A percentile compares a stretch with the other conserved stretches of the same genome.
These are phyloP conservation scores for Melanostoma scalare DNA, from an alignment of 2,888 invertebrate genomes.

Conservation along the genomic window DNA sequence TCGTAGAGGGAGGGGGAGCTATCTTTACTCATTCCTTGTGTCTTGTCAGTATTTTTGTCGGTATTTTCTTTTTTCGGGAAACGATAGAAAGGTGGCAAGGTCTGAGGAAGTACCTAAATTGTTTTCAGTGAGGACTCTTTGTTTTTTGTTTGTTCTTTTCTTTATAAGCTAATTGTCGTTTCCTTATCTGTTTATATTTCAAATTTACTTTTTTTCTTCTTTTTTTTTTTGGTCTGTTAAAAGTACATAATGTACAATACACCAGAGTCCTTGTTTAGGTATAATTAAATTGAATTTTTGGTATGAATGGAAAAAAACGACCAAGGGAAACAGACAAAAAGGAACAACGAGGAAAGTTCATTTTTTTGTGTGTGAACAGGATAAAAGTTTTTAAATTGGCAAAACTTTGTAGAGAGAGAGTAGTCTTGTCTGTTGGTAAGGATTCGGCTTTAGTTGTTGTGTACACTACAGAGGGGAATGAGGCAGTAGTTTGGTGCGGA, in stretches of 20 bases:
- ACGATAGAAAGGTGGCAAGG: constrained; percentile 33
- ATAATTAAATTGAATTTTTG: constrained; percentile 71
- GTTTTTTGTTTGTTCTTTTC: constrained; percentile 24
- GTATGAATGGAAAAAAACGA: constrained; percentile 49
- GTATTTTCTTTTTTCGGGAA: too few species aligned
- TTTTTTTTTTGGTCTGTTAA: constrained; percentile 49
- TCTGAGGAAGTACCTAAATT: constrained; percentile 31
- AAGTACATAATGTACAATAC: constrained; percentile 45
- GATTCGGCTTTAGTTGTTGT: constrained; percentile 18
- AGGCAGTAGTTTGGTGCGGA: constrained; percentile 36
- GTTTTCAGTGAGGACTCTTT: constrained; percentile 12
- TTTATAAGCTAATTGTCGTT: constrained; percentile 64
- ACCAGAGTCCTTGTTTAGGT: constrained; percentile 66
- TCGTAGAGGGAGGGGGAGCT: background rate
- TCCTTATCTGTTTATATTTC: constrained; percentile 58
- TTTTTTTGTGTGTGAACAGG: constrained; percentile 29
- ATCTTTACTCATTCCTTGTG: too few species aligned
- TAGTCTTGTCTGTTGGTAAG: too few species aligned
- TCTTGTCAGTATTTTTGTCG: constrained; percentile 3
- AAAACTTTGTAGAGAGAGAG: constrained; percentile 63
- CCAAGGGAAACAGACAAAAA: background rate
- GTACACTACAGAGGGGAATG: constrained; percentile 8
- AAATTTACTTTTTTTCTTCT: background rate
- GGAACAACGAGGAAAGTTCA: constrained; percentile 60
- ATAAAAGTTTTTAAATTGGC: constrained; percentile 68